These are phyloP conservation scores for Leuctra nigra DNA, from an alignment of 2,888 invertebrate genomes.

Conservation along the genomic window DNA sequence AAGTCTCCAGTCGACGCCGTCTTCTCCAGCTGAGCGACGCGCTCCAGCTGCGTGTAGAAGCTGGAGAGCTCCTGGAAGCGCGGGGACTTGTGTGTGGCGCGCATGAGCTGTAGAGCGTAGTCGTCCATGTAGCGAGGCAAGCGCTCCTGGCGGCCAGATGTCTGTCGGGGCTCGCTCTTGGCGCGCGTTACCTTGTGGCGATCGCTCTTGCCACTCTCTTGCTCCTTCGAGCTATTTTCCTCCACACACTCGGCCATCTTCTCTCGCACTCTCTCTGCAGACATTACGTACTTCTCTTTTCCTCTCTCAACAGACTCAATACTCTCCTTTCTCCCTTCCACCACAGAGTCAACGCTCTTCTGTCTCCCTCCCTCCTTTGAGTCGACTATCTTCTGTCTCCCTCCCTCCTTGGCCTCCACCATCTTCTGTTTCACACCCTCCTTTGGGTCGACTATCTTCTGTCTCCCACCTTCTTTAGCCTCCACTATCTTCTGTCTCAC, in stretches of 20 bases:
- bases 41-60: constrained; percentile 78
- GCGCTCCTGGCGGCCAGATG: too few species aligned
- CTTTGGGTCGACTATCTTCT: constrained; percentile 38
- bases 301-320: too few species aligned
- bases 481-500: constrained; percentile 40
- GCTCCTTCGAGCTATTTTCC: background rate
- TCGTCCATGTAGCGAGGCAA: constrained; percentile 35
- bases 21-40: constrained; percentile 74
- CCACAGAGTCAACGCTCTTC: too few species aligned
- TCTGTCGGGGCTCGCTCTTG: too few species aligned
- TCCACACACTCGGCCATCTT: constrained; percentile 34
- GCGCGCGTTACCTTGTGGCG: too few species aligned
- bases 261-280: constrained; percentile 48
- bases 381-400: too few species aligned
- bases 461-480: too few species aligned
- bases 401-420: too few species aligned
- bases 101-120: constrained; percentile 57
- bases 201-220: too few species aligned
- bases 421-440: constrained; percentile 40
- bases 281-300: too few species aligned
- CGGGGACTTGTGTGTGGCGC: constrained; percentile 61
- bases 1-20: constrained; percentile 64
- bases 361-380: too few species aligned
- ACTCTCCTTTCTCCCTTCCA: too few species aligned
- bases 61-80: constrained; percentile 78